Evolutionary conservation across 1,140 invertebrate species (phyloP).

Genomic region (Drosophila biarmipes): DNA sequence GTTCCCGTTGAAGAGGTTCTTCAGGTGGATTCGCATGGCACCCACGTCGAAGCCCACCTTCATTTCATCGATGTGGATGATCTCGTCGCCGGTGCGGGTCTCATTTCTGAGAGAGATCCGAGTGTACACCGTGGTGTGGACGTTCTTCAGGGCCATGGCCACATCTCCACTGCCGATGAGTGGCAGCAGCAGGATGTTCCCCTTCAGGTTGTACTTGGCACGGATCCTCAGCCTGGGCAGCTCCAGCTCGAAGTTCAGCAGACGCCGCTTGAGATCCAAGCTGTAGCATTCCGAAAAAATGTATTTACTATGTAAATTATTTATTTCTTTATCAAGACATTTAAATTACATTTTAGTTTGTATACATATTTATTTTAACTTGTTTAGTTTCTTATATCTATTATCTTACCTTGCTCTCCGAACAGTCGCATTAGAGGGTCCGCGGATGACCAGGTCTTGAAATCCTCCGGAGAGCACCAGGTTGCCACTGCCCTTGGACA

Average conservation of each 20-base stretch:
- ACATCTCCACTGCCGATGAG: conserved; percentile 86
- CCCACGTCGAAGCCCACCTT: conserved; percentile 86
- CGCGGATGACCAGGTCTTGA: conserved; percentile 84
- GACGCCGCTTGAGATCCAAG: conserved; percentile 84
- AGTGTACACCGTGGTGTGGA: conserved; percentile 85
- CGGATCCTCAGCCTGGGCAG: conserved; percentile 85
- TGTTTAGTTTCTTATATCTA: background rate
- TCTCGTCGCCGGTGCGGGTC: conserved; percentile 82
- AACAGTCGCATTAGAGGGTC: conserved; percentile 85
- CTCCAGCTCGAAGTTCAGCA: conserved; percentile 85
- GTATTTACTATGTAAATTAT: background rate
- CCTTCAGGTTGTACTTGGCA: conserved; percentile 86
- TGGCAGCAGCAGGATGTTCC: conserved; percentile 86
- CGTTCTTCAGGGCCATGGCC: conserved; percentile 85
- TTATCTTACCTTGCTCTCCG: conserved; percentile 60
- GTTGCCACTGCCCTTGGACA: conserved; percentile 85
- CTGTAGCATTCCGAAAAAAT: conserved; percentile 42
- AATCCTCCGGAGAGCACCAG: conserved; percentile 85
- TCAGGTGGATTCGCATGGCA: conserved; percentile 86
- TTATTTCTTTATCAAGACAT: background rate
- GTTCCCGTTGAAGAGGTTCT: conserved; percentile 86
- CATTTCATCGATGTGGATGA: conserved; percentile 85
- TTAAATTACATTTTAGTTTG: conserved; percentile 10
- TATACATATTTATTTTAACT: background rate
- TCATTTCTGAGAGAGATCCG: conserved; percentile 84